phyloP scores from a whole-genome alignment of 2,113 vertebrate species.

The Coreoperca whiteheadi region DNA sequence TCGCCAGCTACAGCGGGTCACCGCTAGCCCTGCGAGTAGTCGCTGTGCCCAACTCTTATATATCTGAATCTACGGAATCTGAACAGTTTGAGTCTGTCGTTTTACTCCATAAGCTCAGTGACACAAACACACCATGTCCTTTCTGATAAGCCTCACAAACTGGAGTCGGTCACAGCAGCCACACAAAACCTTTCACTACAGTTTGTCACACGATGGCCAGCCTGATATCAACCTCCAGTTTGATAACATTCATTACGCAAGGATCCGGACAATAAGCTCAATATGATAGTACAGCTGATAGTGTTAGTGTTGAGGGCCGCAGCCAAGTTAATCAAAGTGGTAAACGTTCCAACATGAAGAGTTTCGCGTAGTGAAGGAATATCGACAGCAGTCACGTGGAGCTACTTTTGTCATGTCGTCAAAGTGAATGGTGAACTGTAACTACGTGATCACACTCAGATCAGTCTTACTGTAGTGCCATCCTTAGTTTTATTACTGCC shows the following conservation, averaged over 20 bases:
- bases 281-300: background rate
- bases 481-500: no score
- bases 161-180: conserved; percentile 13
- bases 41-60: background rate
- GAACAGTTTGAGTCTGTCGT: background rate
- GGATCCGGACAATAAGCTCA: background rate
- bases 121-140: conserved; percentile 3
- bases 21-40: no score
- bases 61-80: background rate
- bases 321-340: background rate
- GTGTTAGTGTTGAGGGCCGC: background rate
- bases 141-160: conserved; percentile 17
- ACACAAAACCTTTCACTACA: background rate
- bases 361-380: no score
- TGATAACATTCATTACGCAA: background rate
- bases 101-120: background rate
- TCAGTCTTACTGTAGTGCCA: no score
- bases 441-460: no score
- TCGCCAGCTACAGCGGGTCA: no score
- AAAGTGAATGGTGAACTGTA: background rate
- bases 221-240: background rate
- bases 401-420: background rate
- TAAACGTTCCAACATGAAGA: background rate
- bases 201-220: background rate
- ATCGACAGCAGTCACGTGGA: background rate